These are phyloP conservation scores for Eremophila alpestris DNA, from an alignment of 2,797 vertebrate genomes.

Conservation along the genomic window DNA sequence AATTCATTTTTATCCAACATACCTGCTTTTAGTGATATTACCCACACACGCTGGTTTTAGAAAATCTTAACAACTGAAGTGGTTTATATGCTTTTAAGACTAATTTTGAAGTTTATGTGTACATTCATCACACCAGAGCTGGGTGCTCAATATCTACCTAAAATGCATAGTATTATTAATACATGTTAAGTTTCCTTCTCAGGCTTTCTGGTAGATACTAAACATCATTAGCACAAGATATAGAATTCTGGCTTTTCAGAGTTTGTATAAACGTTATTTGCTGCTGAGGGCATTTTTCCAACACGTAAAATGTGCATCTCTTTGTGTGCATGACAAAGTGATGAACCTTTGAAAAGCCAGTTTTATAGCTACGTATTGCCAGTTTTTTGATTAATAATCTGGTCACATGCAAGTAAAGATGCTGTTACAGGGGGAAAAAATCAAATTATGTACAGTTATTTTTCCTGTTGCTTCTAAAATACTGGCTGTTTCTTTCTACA, in stretches of 20 bases:
- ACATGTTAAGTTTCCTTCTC: constrained; percentile 45
- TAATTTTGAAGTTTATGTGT: constrained; percentile 80
- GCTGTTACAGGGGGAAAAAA: neutral
- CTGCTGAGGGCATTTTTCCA: constrained; percentile 32
- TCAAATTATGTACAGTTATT: neutral
- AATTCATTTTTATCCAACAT: constrained; percentile 83
- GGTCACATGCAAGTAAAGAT: constrained; percentile 30
- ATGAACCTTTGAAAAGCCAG: constrained; percentile 7
- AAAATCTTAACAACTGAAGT: constrained; percentile 82
- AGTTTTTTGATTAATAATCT: constrained; percentile 46
- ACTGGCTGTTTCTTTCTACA: constrained; percentile 36
- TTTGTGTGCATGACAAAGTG: neutral
- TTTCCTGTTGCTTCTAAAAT: constrained; percentile 25
- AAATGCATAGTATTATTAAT: constrained; percentile 41
- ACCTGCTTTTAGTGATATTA: constrained; percentile 85
- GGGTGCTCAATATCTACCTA: constrained; percentile 54
- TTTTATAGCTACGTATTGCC: neutral
- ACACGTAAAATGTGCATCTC: neutral
- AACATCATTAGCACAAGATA: constrained; percentile 50
- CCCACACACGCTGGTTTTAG: constrained; percentile 75
- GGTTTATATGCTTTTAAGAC: constrained; percentile 85
- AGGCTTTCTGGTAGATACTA: constrained; percentile 39
- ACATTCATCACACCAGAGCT: constrained; percentile 73
- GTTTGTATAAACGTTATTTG: constrained; percentile 31
- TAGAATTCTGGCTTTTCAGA: neutral